phyloP scores from a whole-genome alignment of 2,888 invertebrate genomes.

The Xanthia togata region DNA sequence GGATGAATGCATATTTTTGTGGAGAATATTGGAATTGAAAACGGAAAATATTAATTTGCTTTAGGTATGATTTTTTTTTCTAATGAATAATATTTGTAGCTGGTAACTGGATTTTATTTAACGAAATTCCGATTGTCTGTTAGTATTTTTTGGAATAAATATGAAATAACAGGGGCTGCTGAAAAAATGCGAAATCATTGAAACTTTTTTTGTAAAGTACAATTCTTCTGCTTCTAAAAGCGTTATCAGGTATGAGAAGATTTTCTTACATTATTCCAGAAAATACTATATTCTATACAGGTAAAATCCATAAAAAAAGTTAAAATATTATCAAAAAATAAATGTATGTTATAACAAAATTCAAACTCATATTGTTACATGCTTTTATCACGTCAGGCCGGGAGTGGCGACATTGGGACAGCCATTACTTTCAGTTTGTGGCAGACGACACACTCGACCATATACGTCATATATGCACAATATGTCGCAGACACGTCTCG shows the following conservation, averaged over 20 bases:
- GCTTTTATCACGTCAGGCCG: conserved; percentile 41
- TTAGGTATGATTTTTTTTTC: not conserved
- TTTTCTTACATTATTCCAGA: not conserved
- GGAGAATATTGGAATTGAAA: not conserved
- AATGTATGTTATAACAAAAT: not conserved
- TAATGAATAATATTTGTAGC: not conserved
- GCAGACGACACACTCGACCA: conserved; percentile 35
- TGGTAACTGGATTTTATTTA: not conserved
- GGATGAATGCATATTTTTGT: conserved; percentile 3
- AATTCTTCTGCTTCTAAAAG: not conserved
- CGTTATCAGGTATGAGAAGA: not conserved
- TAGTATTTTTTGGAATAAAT: not conserved
- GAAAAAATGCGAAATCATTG: not conserved
- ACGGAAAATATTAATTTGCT: not conserved
- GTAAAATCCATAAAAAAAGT: not conserved
- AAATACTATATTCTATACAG: not conserved
- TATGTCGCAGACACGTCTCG: conserved; percentile 30
- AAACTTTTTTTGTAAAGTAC: not conserved
- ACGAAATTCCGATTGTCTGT: not conserved
- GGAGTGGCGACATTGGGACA: conserved; percentile 20
- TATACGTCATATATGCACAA: conserved; percentile 46
- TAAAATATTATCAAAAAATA: not conserved
- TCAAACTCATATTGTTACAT: conserved; percentile 14
- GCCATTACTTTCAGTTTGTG: conserved; percentile 51
- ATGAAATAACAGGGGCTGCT: not conserved